Conservation (phyloP, 2,888 invertebrate genomes). For the Pristionchus entomophagus region DNA sequence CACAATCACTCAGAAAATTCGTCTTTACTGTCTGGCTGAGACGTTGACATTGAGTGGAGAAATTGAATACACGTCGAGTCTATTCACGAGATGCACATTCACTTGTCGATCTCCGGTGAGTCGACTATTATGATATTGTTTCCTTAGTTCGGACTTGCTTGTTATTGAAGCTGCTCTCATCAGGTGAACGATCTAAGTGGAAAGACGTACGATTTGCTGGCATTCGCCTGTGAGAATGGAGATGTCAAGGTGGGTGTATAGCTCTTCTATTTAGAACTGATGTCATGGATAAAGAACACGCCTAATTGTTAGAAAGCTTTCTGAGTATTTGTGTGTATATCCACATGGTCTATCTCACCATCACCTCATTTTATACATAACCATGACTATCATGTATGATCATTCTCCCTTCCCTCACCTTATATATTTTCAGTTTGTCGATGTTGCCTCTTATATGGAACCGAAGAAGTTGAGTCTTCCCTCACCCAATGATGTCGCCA, state of each 20-base stretch:
- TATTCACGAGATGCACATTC: neutral
- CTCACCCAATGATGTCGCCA: neutral
- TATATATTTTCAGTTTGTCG: neutral
- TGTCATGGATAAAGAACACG: too few relatives aligned
- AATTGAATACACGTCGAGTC: neutral
- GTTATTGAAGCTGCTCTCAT: neutral
- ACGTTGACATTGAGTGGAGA: neutral
- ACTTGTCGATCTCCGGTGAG: neutral
- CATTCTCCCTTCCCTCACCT: neutral
- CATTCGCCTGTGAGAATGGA: neutral
- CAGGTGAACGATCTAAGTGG: neutral
- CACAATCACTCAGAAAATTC: neutral
- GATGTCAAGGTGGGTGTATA: neutral
- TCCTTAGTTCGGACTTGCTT: neutral
- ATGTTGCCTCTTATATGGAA: neutral
- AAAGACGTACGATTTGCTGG: neutral
- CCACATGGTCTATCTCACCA: too few relatives aligned
- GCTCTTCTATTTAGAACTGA: too few relatives aligned
- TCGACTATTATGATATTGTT: neutral
- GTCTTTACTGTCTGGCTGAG: neutral
- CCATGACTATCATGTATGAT: neutral
- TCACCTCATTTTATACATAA: too few relatives aligned
- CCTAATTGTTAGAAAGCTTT: neutral
- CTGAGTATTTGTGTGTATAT: too few relatives aligned
- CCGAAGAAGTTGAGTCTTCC: neutral